Percentiles rank a stretch among this genome's conserved stretches.
phyloP scores from a whole-genome alignment of 2,888 invertebrate genomes.

The Acheta domesticus region DNA sequence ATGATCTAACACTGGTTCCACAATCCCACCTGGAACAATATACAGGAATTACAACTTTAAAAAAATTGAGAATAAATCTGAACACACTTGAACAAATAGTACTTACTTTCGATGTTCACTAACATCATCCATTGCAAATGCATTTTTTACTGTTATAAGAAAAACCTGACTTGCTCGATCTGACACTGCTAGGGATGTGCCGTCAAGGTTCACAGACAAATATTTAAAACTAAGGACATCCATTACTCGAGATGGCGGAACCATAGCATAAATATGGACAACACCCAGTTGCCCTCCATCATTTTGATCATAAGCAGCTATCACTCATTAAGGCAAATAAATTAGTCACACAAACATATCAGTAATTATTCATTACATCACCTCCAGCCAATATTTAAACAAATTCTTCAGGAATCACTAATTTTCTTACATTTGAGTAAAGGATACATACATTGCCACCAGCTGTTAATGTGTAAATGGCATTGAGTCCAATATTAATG shows the following conservation, averaged over 20 bases:
- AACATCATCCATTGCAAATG: not conserved
- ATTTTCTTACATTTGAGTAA: not conserved
- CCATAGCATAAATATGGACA: conserved; percentile 29
- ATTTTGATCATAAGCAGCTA: conserved; percentile 30
- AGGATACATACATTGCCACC: conserved; percentile 35
- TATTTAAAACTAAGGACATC: conserved; percentile 22
- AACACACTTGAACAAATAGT: too few species aligned
- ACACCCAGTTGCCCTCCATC: conserved; percentile 28
- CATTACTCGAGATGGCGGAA: not conserved
- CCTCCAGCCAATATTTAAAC: too few species aligned
- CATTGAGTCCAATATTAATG: conserved; percentile 20
- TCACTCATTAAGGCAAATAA: conserved; percentile 29
- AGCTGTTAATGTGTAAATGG: conserved; percentile 29
- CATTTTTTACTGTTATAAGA: not conserved
- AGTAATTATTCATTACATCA: not conserved
- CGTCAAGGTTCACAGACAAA: not conserved
- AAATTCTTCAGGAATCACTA: too few species aligned
- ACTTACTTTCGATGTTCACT: not conserved
- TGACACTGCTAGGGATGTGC: not conserved
- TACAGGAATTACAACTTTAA: not conserved
- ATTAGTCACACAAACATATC: too few species aligned
- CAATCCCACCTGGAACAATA: conserved; percentile 25
- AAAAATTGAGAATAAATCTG: too few species aligned
- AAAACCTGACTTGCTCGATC: conserved; percentile 3
- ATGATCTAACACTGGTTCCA: conserved; percentile 24